Evolutionary conservation across 1,140 invertebrate species (phyloP), one percentile per base, ranked within the genome.

Genomic region (Lamellibrachia luymesi): DNA sequence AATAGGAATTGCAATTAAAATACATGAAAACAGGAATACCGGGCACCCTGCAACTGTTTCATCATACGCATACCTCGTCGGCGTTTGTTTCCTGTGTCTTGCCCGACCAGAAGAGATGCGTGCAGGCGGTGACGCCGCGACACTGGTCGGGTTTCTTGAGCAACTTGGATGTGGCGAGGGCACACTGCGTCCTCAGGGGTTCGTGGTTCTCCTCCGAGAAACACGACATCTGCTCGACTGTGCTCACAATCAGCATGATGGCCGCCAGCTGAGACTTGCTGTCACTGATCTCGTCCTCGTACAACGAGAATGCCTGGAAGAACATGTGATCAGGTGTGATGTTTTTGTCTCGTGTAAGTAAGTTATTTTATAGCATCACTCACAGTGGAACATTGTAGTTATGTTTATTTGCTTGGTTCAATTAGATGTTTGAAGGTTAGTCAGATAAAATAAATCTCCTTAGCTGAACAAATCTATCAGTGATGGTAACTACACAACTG

Each of bases 271-370:
- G 99, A 51, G 99, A 98, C 96, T 99, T 99, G 91, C 98, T 99
- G 95, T 99, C 99, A 8, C 98, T 98, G 94, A 99, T 99, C 96
- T 99, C 99, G 96, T 99, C 99, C 96, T 99, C 99, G 95, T 99
- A 99, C 92, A 99, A 97, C 0, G 98, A 98, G 96, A 99, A 99
- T 0, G 98, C 98, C 97, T 98, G 94, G 50, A 95, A 95, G 5
- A 49, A 50, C 17, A 90, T 13, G 25, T 2, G 27, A n/a, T 91
- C 49, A 27, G 49, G 13, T 4, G 27, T 38, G n/a, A 38, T 38
- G 38, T 38, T 38, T 38, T 38, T 38, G 38, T 38, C 38, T 38
- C 38, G 38, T 38, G 38, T 38, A 38, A 38, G 38, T 38, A 38
- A 38, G 38, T 38, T 38, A 38, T 38, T 38, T 38, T 38, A 38